Evolutionary conservation across 2,113 vertebrate species (phyloP).

Genomic region (Microtus richardsoni): DNA sequence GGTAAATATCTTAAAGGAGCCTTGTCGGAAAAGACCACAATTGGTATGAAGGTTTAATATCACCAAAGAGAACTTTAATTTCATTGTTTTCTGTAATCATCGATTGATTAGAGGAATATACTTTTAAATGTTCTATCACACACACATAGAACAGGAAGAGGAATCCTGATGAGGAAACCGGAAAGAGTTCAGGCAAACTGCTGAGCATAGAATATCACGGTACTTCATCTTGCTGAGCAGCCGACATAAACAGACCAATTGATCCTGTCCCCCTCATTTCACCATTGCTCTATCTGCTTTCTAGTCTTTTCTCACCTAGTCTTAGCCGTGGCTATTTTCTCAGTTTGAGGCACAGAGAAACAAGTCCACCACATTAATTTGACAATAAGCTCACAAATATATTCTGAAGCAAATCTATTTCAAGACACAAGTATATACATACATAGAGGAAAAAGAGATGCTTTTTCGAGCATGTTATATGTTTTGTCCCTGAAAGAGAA

Average conservation of each 20-base stretch:
- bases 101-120: constrained; percentile 5
- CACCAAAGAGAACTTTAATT: constrained; percentile 10
- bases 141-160: neutral
- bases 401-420: neutral
- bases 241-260: constrained; percentile 31
- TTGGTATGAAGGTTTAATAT: constrained; percentile 9
- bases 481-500: constrained; percentile 1
- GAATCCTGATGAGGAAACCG: constrained; percentile 8
- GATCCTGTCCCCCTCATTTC: neutral
- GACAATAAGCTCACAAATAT: neutral
- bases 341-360: neutral
- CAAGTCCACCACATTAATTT: neutral
- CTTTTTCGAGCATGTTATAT: neutral
- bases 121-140: neutral
- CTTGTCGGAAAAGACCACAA: neutral
- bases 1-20: neutral
- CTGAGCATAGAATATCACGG: constrained; percentile 41
- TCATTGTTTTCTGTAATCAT: constrained; percentile 38
- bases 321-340: constrained; percentile 24
- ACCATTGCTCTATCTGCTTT: neutral
- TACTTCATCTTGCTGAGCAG: constrained; percentile 50
- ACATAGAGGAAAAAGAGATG: constrained; percentile 1
- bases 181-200: constrained; percentile 30
- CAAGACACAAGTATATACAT: constrained; percentile 5
- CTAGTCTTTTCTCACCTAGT: neutral